A percentile compares a stretch with the other conserved stretches of the same genome.
Evolutionary conservation across 2,797 vertebrate genomes (phyloP).

Genomic region (Tachyglossus aculeatus): DNA sequence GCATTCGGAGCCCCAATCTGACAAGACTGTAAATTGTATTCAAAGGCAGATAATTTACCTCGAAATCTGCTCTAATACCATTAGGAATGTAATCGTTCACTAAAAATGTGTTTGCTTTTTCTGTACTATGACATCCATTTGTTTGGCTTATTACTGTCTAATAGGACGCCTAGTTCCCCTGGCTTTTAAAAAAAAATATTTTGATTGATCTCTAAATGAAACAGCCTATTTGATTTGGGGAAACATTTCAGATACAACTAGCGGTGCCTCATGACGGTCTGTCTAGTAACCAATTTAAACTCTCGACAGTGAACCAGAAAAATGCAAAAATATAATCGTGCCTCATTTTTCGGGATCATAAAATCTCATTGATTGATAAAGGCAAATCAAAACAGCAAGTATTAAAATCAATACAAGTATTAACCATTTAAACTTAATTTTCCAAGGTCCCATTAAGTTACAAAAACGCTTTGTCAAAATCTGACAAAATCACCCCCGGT

Average conservation of each 20-base stretch:
- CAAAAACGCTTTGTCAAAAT: constrained; percentile 70
- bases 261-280: no score
- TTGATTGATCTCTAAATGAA: no score
- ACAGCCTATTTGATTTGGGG: no score
- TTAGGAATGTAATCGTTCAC: neutral
- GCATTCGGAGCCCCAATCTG: neutral
- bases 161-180: no score
- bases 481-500: constrained; percentile 57
- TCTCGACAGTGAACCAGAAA: constrained; percentile 17
- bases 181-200: no score
- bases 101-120: neutral
- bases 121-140: neutral
- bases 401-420: constrained; percentile 61
- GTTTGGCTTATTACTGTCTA: neutral
- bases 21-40: constrained; percentile 28
- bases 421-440: constrained; percentile 62
- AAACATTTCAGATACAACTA: no score
- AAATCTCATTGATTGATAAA: constrained; percentile 67
- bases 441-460: constrained; percentile 66
- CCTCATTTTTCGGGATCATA: constrained; percentile 16
- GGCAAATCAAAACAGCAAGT: constrained; percentile 63
- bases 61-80: neutral
- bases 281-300: no score
- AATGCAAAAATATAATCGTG: constrained; percentile 39
- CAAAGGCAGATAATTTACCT: neutral